These are phyloP conservation scores for Lissonota sp. DNA, from an alignment of 2,888 invertebrate genomes.

Conservation along the genomic window DNA sequence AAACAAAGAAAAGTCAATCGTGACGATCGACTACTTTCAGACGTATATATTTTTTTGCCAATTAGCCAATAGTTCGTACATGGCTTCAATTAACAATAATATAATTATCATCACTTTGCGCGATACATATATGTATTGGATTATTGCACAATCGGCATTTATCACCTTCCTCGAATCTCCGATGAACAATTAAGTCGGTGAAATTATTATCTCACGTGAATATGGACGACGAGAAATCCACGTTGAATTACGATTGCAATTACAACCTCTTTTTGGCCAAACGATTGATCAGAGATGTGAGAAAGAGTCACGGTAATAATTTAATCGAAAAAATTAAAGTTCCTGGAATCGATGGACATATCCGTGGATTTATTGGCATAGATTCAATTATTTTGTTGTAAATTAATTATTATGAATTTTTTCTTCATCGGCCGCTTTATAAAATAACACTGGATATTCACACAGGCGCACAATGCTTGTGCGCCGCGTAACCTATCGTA, in stretches of 20 bases:
- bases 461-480: no score
- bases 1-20: slow-evolving; percentile 7
- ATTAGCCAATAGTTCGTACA: slow-evolving; percentile 1
- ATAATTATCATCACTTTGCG: slow-evolving; percentile 10
- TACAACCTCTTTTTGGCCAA: slow-evolving; percentile 85
- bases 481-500: no score
- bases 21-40: slow-evolving; percentile 20
- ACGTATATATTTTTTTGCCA: slow-evolving; percentile 1
- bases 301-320: slow-evolving; percentile 74
- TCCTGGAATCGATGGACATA: no score
- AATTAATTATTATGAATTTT: no score
- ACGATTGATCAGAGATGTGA: slow-evolving; percentile 83
- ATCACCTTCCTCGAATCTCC: background rate
- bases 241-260: slow-evolving; percentile 84
- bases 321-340: background rate
- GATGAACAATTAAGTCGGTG: background rate
- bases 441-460: no score
- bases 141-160: background rate
- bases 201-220: background rate
- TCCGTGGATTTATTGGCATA: no score
- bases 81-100: slow-evolving; percentile 4
- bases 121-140: background rate
- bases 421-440: no score
- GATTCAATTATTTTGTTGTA: no score
- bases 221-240: slow-evolving; percentile 68